Evolutionary conservation across 2,113 vertebrate genomes (phyloP), one percentile per base, ranked within the genome.

Genomic region (Astatotilapia flaviijosephi): DNA sequence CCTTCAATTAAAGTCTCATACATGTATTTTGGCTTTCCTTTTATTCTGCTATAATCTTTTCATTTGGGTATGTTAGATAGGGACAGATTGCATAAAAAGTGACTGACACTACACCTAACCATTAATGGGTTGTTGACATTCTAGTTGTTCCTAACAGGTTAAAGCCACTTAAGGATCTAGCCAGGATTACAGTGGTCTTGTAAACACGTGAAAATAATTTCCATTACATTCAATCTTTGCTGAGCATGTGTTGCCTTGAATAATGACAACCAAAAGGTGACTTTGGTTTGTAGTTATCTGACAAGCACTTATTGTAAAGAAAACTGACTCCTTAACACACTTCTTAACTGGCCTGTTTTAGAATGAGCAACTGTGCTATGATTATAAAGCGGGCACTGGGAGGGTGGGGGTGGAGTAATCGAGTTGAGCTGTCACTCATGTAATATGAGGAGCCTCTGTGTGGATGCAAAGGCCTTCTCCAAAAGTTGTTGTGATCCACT

Each of bases 401-500:
- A 35, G 83, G 87, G 84, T 68, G 92, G 68, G 91, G 92, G 89
- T 91, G 92, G 73, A 86, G 83, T 75, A 85, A 86, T 88, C 86
- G 40, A 88, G 90, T 84, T 6, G 80, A 90, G 92, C 88, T 54
- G 88, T 85, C 62, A 90, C 82, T 95, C 93, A 92, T 93, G 92
- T 95, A 93, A 94, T 88, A 82, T 56, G 88, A 95, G 94, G 92
- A 92, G 51, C 23, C 40, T 47, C 40, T 75, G 40, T 26, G 93
- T 87, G 90, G 88, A 85, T 37, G 68, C 89, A 13, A 86, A 94
- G 94, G 81, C 87, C 77, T 95, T 89, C 81, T 80, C 83, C 42
- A 73, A 93, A 93, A 95, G 89, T 92, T 94, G 81, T 95, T 95
- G 93, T 94, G 92, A 89, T 96, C 82, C 82, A 91, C 83, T 94